These are phyloP conservation scores for Calycopis cecrops DNA, from an alignment of 1,140 invertebrate species.

Conservation along the genomic window DNA sequence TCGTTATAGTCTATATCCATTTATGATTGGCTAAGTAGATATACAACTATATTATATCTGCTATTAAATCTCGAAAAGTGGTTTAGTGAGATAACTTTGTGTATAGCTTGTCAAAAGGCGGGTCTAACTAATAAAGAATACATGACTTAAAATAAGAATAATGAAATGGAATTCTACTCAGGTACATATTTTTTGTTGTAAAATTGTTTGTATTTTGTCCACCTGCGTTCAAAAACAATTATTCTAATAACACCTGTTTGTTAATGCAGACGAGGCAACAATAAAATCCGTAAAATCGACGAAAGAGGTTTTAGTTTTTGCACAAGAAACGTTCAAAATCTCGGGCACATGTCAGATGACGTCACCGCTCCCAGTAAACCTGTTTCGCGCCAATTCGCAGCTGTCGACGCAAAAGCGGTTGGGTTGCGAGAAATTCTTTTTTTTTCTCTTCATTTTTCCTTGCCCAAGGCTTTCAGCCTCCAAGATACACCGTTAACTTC, in stretches of 20 bases:
- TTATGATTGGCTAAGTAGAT: too few relatives aligned
- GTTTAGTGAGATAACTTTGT: too few relatives aligned
- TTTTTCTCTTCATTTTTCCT: constrained; percentile 42
- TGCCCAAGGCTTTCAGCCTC: constrained; percentile 47
- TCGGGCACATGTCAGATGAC: constrained; percentile 63
- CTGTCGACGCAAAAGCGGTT: constrained; percentile 60
- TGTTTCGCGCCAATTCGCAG: constrained; percentile 69
- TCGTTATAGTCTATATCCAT: too few relatives aligned
- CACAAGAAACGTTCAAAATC: constrained; percentile 38
- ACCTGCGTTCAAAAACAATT: constrained; percentile 9
- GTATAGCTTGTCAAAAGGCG: too few relatives aligned
- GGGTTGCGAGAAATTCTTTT: constrained; percentile 38
- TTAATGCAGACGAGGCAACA: constrained; percentile 35
- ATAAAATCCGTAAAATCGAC: constrained; percentile 55
- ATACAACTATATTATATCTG: too few relatives aligned
- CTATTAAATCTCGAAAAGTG: too few relatives aligned
- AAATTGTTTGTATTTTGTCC: not conserved
- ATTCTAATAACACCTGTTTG: constrained; percentile 30
- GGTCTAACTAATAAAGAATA: too few relatives aligned
- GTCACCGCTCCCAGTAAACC: constrained; percentile 60
- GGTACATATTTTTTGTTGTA: too few relatives aligned
- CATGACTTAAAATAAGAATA: too few relatives aligned
- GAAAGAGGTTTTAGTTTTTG: constrained; percentile 50
- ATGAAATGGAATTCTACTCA: too few relatives aligned
- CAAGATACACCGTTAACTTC: constrained; percentile 64